A percentile compares a stretch with the other conserved stretches of the same genome.
These are phyloP conservation scores for Phoenoteleia sp. DNA, from an alignment of 2,888 invertebrate species.

Conservation along the genomic window DNA sequence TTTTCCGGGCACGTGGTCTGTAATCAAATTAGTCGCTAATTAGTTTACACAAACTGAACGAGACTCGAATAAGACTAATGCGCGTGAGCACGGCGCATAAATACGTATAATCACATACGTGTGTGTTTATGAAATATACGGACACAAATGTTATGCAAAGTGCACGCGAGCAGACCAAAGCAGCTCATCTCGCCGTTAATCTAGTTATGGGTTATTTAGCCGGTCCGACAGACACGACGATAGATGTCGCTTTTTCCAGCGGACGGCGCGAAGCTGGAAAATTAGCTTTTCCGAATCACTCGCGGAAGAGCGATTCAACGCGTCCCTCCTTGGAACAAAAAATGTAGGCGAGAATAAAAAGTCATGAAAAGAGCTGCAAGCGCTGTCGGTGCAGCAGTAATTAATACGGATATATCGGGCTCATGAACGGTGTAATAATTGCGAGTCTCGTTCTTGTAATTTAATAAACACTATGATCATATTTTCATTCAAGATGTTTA, in stretches of 20 bases:
- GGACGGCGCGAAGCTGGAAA: conserved; percentile 32
- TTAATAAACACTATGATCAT: too few species aligned
- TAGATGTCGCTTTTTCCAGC: conserved; percentile 20
- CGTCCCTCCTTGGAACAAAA: conserved; percentile 3
- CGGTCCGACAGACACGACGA: conserved; percentile 28
- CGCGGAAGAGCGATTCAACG: conserved; percentile 15
- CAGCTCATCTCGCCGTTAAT: conserved; percentile 69
- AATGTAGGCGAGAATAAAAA: conserved; percentile 11
- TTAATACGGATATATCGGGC: background rate
- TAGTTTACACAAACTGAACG: conserved; percentile 79
- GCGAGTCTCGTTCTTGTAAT: conserved; percentile 8
- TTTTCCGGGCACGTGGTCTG: conserved; percentile 76
- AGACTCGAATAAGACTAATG: conserved; percentile 16
- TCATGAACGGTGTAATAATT: conserved; percentile 8
- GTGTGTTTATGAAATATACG: background rate
- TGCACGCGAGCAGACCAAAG: conserved; percentile 35
- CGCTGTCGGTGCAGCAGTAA: background rate
- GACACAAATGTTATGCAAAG: conserved; percentile 9
- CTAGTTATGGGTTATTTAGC: conserved; percentile 73
- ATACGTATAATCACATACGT: background rate
- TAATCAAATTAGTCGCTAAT: conserved; percentile 81
- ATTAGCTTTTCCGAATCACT: conserved; percentile 58
- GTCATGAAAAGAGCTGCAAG: background rate
- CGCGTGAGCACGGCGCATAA: background rate
- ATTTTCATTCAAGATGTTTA: too few species aligned